Evolutionary conservation across 1,140 invertebrate genomes (phyloP), one percentile per base, ranked within the genome.

Genomic region (Scaptomyza hsui): DNA sequence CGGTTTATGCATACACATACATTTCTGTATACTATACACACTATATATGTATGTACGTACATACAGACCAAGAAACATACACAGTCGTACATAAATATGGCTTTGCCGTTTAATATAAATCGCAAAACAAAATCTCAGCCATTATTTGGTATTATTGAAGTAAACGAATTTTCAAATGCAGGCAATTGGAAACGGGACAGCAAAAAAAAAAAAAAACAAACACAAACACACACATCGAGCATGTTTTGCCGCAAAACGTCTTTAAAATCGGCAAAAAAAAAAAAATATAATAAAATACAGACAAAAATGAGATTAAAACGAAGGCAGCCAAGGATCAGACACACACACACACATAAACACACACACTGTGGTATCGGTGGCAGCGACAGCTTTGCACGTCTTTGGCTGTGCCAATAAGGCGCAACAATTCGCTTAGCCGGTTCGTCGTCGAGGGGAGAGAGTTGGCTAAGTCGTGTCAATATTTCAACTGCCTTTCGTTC

Each of bases 141-240:
- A 79, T 79, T 79, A 79, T 74, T 79, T 79, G 71, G 76, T 60
- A 79, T 79, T 79, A 79, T 79, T 79, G 76, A 61, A 79, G 76
- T 79, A 79, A 79, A 75, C 76, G 76, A 79, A 79, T 79, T 70
- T 52, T 69, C 45, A 70, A 79, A 79, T 75, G 76, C 76, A 64
- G 32, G 55, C 51, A 55, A 64, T 71, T 63, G 49, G 61, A 47
- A 59, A 48, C 42, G 24, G 42, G 16, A 59, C 39, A 60, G 48
- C 3, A 12, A 1, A 12, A 1, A 3, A 21, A 15, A 26, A 12
- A 35, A 3, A 37, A 6, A 12, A 1, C 10, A 21, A 15, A 26
- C 32, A 35, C 12, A 37, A 6, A 29, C 26, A 29, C 26, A 5
- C 9, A 9, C 6, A 16, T 5, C 9, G 5, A 32, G 26, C 21